Evolutionary conservation across 2,888 invertebrate genomes (phyloP).

Genomic region (Erebia ligea): DNA sequence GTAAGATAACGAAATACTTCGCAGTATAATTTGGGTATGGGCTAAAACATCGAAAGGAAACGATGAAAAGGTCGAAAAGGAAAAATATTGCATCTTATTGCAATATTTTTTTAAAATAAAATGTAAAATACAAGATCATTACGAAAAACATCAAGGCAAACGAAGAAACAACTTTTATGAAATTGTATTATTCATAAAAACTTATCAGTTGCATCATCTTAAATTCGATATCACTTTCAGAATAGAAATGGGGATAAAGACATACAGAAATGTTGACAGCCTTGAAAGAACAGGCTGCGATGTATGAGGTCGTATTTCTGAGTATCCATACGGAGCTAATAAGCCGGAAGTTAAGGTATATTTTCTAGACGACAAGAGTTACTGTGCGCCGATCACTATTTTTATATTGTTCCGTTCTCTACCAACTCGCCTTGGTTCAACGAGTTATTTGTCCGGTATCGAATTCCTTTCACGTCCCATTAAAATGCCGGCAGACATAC

Average conservation of each 20-base stretch:
- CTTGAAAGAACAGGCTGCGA: slow-evolving; percentile 39
- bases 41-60: no score
- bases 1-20: no score
- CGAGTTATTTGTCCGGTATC: slow-evolving; percentile 43
- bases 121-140: slow-evolving; percentile 40
- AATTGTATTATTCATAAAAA: slow-evolving; percentile 45
- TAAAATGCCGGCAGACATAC: slow-evolving; percentile 45
- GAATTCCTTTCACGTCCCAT: slow-evolving; percentile 47
- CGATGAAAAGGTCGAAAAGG: no score
- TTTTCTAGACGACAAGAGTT: slow-evolving; percentile 37
- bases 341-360: slow-evolving; percentile 40
- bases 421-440: slow-evolving; percentile 49
- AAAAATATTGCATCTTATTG: no score
- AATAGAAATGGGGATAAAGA: slow-evolving; percentile 45
- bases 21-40: no score
- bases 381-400: slow-evolving; percentile 45
- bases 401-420: slow-evolving; percentile 48
- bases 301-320: slow-evolving; percentile 31
- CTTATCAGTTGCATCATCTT: slow-evolving; percentile 43
- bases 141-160: slow-evolving; percentile 45
- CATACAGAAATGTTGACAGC: slow-evolving; percentile 38
- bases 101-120: neutral
- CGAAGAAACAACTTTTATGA: slow-evolving; percentile 49
- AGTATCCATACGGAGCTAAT: slow-evolving; percentile 36
- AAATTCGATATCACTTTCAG: slow-evolving; percentile 42